These are phyloP conservation scores for Nothocercus julius DNA, from an alignment of 2,113 vertebrate genomes.

Conservation along the genomic window DNA sequence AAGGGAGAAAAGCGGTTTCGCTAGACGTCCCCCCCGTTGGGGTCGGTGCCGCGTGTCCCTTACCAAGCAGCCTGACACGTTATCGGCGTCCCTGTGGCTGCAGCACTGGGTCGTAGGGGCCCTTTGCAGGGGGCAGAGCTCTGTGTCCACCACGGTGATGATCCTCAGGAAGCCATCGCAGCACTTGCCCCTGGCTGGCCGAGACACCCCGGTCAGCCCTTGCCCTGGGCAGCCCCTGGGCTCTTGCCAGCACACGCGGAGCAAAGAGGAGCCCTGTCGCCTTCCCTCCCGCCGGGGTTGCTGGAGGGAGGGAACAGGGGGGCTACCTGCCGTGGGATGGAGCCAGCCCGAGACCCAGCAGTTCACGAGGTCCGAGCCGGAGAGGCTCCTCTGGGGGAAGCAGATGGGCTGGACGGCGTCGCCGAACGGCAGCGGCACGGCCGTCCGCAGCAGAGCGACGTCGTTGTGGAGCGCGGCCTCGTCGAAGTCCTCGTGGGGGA, in stretches of 20 bases:
- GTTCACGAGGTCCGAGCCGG: background rate
- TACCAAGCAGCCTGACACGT: slow-evolving; percentile 47
- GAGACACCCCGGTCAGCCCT: background rate
- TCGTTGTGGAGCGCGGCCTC: background rate
- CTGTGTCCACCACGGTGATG: background rate
- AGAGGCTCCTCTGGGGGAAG: background rate
- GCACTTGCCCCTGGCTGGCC: slow-evolving; percentile 54
- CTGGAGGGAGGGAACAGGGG: background rate
- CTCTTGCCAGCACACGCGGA: background rate
- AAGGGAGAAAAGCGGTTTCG: background rate
- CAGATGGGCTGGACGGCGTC: slow-evolving; percentile 36
- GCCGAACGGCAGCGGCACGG: background rate
- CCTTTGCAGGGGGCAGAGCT: slow-evolving; percentile 26
- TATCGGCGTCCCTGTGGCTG: background rate
- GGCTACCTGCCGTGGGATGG: slow-evolving; percentile 46
- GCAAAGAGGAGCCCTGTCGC: background rate
- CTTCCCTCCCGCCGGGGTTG: too few relatives aligned
- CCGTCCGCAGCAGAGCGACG: slow-evolving; percentile 55
- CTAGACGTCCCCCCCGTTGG: background rate
- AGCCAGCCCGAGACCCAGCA: slow-evolving; percentile 69
- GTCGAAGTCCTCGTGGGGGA: slow-evolving; percentile 28
- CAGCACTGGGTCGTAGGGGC: background rate
- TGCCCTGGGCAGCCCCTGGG: background rate
- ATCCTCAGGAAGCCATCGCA: slow-evolving; percentile 51
- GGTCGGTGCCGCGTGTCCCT: background rate